Evolutionary conservation across 2,113 vertebrate genomes (phyloP).

Genomic region (Rhinopomastus cyanomelas): DNA sequence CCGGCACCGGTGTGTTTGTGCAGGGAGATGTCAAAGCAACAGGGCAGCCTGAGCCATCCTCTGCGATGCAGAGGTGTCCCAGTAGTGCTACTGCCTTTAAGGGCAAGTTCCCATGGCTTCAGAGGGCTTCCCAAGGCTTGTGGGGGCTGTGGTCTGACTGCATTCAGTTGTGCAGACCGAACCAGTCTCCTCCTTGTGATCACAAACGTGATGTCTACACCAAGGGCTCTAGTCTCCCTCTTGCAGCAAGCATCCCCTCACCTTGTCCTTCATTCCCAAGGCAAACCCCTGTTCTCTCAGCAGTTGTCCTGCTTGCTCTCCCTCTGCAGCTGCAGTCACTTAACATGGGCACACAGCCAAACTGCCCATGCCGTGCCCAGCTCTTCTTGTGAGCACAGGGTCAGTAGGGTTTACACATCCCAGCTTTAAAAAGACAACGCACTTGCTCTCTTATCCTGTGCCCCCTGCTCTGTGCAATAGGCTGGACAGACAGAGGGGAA

Average conservation of each 20-base stretch:
- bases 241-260: not conserved
- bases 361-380: not conserved
- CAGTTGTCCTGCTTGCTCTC: not conserved
- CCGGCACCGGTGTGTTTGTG: not conserved
- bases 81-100: not conserved
- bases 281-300: not conserved
- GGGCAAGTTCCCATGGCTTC: not conserved
- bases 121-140: not conserved
- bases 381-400: not conserved
- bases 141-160: not conserved
- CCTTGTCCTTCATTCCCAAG: not conserved
- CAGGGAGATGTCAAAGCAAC: not conserved
- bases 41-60: not conserved
- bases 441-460: not conserved
- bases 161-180: not conserved
- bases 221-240: not conserved
- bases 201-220: not conserved
- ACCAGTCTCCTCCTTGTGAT: not conserved
- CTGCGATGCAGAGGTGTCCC: not conserved
- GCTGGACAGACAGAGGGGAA: not conserved
- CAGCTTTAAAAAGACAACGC: not conserved
- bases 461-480: not conserved
- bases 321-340: not conserved
- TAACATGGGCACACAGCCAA: not conserved
- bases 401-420: not conserved